A percentile compares a stretch with the other conserved stretches of the same genome.
Evolutionary conservation across 2,888 invertebrate genomes (phyloP).

Genomic region (Trichacis sp.): DNA sequence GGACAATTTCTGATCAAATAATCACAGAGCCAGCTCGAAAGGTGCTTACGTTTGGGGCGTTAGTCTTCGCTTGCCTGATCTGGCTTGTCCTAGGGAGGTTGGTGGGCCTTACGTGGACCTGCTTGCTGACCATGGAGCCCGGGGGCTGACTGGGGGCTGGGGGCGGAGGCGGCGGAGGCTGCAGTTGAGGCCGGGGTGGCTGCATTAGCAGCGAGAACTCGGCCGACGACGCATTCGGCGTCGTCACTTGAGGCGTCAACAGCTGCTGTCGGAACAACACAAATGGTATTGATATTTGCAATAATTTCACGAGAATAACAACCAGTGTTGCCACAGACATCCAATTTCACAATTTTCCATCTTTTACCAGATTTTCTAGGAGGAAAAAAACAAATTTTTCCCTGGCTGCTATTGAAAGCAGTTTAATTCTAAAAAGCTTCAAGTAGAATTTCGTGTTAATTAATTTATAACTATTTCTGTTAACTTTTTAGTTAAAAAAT

Average conservation of each 20-base stretch:
- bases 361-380: no score
- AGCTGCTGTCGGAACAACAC: no score
- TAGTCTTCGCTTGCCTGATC: conserved; percentile 70
- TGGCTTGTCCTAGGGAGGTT: conserved; percentile 70
- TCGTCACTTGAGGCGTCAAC: conserved; percentile 71
- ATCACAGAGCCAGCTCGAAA: conserved; percentile 35
- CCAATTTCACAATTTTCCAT: no score
- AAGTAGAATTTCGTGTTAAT: no score
- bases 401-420: no score
- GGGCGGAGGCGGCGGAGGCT: conserved; percentile 70
- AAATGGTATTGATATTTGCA: no score
- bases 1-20: conserved; percentile 20
- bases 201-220: conserved; percentile 69
- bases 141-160: conserved; percentile 64
- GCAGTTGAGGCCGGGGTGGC: conserved; percentile 69
- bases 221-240: conserved; percentile 70
- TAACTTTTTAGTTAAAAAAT: no score
- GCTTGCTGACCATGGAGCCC: conserved; percentile 73
- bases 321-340: no score
- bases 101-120: conserved; percentile 73
- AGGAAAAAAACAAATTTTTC: conserved; percentile 2
- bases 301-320: no score
- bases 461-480: no score
- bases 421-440: no score
- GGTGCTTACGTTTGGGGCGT: conserved; percentile 69